Conservation (phyloP, 2,888 invertebrate genomes). For the Hypomecis atomaria region DNA sequence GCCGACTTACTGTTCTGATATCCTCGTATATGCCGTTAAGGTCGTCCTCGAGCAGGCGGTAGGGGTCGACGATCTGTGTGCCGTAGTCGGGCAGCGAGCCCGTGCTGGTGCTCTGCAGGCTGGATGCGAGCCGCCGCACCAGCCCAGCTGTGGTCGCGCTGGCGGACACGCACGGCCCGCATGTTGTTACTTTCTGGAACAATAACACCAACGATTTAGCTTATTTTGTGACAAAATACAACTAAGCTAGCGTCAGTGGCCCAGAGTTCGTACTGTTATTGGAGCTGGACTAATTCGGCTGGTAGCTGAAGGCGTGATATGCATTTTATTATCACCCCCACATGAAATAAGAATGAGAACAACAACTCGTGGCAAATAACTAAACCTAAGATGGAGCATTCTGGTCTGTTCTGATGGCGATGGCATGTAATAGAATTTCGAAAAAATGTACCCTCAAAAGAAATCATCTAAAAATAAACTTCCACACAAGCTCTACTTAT, state of each 20-base stretch:
- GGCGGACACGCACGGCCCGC: constrained; percentile 71
- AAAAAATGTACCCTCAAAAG: too few species aligned
- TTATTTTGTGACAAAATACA: neutral
- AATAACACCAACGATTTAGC: constrained; percentile 20
- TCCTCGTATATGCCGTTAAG: constrained; percentile 94
- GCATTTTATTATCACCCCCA: too few species aligned
- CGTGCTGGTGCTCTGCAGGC: constrained; percentile 92
- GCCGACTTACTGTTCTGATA: constrained; percentile 89
- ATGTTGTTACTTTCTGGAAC: constrained; percentile 77
- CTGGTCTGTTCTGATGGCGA: too few species aligned
- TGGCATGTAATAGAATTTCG: too few species aligned
- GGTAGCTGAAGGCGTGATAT: too few species aligned
- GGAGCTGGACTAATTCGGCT: too few species aligned
- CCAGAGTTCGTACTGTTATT: too few species aligned
- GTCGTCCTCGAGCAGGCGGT: constrained; percentile 93
- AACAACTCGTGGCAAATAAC: too few species aligned
- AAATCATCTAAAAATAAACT: too few species aligned
- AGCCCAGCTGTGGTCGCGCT: constrained; percentile 64
- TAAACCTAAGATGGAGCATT: too few species aligned
- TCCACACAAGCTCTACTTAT: too few species aligned
- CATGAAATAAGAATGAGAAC: too few species aligned
- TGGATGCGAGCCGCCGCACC: constrained; percentile 83
- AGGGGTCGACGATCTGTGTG: constrained; percentile 91
- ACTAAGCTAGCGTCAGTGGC: neutral
- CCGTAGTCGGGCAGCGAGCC: constrained; percentile 91